Conservation (phyloP, 2,797 vertebrate species). For the Spea hammondii region DNA sequence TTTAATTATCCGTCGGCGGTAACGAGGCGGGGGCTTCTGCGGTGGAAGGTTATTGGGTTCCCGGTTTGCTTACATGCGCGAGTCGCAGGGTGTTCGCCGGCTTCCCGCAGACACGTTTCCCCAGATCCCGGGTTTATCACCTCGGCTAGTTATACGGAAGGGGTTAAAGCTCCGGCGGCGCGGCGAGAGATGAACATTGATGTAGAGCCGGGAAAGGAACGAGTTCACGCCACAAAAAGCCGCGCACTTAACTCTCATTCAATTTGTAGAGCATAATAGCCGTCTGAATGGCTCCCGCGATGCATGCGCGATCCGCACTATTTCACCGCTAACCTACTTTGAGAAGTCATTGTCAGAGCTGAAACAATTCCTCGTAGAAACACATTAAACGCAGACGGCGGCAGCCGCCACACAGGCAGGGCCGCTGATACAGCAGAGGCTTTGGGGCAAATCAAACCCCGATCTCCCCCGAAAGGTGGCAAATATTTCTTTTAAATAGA, state of each 20-base stretch:
- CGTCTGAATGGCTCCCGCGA: background rate
- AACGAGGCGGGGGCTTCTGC: constrained; percentile 33
- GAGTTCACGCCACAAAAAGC: background rate
- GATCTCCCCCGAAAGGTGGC: too few relatives aligned
- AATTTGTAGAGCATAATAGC: constrained; percentile 1
- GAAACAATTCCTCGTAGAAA: too few relatives aligned
- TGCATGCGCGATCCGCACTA: background rate
- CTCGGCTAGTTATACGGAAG: background rate
- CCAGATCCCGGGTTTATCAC: background rate
- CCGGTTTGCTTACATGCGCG: background rate
- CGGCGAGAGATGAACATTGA: too few relatives aligned
- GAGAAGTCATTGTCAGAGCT: background rate
- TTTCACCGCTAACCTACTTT: background rate
- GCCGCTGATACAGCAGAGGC: too few relatives aligned
- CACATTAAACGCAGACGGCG: background rate
- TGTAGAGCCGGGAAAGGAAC: background rate
- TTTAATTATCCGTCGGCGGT: constrained; percentile 61
- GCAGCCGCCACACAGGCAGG: constrained; percentile 51
- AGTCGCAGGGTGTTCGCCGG: background rate
- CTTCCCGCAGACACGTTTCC: too few relatives aligned
- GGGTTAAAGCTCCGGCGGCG: too few relatives aligned
- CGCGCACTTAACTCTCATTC: background rate
- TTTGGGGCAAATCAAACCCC: too few relatives aligned
- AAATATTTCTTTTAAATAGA: too few relatives aligned
- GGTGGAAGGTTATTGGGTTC: too few relatives aligned